Evolutionary conservation across 2,888 invertebrate genomes (phyloP).

Genomic region (Yponomeuta sedellus): DNA sequence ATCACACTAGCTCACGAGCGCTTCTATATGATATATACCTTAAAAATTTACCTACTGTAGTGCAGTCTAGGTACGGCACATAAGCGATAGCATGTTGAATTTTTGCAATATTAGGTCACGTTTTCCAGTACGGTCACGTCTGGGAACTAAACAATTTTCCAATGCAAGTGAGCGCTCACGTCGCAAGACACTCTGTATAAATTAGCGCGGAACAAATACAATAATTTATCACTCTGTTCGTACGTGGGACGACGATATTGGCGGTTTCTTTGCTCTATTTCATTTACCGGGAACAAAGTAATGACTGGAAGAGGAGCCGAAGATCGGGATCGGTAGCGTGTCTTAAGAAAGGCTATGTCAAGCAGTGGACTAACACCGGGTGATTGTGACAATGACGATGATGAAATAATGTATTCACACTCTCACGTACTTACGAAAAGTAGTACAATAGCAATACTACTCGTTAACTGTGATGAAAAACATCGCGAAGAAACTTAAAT

Average conservation of each 20-base stretch:
- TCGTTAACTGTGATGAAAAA: too few relatives aligned
- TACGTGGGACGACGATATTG: constrained; percentile 32
- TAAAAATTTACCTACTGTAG: too few relatives aligned
- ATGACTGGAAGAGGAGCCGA: too few relatives aligned
- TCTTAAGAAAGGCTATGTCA: too few relatives aligned
- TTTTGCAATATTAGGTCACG: constrained; percentile 11
- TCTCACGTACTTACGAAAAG: neutral
- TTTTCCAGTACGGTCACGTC: constrained; percentile 5
- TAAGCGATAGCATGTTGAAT: constrained; percentile 7
- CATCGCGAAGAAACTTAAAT: too few relatives aligned
- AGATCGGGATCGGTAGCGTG: too few relatives aligned
- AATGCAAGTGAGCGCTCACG: constrained; percentile 10
- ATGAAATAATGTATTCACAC: neutral
- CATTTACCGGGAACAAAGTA: constrained; percentile 15
- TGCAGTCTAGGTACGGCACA: neutral
- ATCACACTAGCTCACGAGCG: too few relatives aligned
- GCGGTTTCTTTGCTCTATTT: constrained; percentile 21
- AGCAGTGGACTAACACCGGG: too few relatives aligned
- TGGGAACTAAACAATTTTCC: constrained; percentile 8
- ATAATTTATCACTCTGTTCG: constrained; percentile 56
- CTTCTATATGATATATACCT: too few relatives aligned
- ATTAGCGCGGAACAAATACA: constrained; percentile 53
- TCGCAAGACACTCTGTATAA: constrained; percentile 43
- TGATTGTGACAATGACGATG: too few relatives aligned
- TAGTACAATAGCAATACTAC: neutral